These are phyloP conservation scores for Xerus inauris DNA, from an alignment of 2,113 vertebrate species.

Conservation along the genomic window DNA sequence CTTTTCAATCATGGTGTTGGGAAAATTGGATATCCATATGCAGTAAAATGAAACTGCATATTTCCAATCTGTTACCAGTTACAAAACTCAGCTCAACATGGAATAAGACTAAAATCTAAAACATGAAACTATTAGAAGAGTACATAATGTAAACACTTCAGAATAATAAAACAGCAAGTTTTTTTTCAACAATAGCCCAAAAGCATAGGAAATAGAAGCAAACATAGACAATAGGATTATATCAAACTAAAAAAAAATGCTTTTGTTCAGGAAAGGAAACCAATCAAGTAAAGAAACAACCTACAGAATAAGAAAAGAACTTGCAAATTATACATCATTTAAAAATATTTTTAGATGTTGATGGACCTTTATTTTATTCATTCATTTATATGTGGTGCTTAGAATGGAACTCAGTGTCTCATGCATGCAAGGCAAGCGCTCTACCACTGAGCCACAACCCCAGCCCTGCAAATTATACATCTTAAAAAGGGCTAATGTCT, in stretches of 20 bases:
- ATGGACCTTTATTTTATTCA: too few species aligned
- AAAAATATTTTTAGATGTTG: too few species aligned
- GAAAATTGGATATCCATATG: not conserved
- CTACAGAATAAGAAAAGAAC: not conserved
- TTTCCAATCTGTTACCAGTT: too few species aligned
- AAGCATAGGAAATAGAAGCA: not conserved
- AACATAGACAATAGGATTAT: not conserved
- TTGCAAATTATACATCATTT: not conserved
- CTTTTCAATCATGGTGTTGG: not conserved
- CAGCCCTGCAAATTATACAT: not conserved
- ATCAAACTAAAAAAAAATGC: not conserved
- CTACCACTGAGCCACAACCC: too few species aligned
- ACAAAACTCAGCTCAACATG: too few species aligned
- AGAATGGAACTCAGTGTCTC: too few species aligned
- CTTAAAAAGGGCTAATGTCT: not conserved
- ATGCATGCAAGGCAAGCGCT: too few species aligned
- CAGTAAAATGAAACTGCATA: not conserved
- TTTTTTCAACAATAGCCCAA: not conserved
- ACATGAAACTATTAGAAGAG: not conserved
- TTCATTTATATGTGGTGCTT: too few species aligned
- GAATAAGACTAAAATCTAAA: not conserved
- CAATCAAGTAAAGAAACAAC: not conserved
- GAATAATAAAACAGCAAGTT: not conserved
- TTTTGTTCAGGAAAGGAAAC: not conserved
- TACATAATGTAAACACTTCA: not conserved